These are phyloP conservation scores for Caligus rogercresseyi DNA, from an alignment of 1,140 invertebrate genomes.

Conservation along the genomic window DNA sequence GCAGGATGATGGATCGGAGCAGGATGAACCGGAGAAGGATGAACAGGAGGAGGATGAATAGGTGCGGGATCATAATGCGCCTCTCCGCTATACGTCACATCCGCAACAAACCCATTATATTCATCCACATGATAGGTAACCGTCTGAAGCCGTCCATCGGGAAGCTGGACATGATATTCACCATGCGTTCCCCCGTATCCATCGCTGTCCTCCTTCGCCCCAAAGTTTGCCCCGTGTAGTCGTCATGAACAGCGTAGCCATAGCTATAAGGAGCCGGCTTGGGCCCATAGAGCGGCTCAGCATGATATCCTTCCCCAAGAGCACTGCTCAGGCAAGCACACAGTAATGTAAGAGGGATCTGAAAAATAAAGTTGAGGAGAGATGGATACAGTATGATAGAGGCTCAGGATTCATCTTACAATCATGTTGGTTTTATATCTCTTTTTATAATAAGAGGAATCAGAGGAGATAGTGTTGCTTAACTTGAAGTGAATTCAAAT, in stretches of 20 bases:
- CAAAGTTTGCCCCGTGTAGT: conserved; percentile 27
- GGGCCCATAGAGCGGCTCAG: background rate
- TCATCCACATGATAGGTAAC: conserved; percentile 50
- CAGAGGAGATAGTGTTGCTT: too few relatives aligned
- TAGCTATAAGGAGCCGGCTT: conserved; percentile 26
- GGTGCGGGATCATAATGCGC: background rate
- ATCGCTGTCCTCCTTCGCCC: conserved; percentile 26
- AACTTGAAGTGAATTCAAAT: too few relatives aligned
- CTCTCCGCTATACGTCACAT: conserved; percentile 31
- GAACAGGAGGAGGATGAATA: background rate
- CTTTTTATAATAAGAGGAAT: too few relatives aligned
- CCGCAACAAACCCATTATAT: conserved; percentile 56
- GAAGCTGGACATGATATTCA: conserved; percentile 26
- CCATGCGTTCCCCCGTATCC: conserved; percentile 25
- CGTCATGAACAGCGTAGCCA: conserved; percentile 27
- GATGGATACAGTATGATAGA: too few relatives aligned
- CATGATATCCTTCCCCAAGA: background rate
- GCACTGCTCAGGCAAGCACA: too few relatives aligned
- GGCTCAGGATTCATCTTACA: too few relatives aligned
- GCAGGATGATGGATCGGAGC: background rate
- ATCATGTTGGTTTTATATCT: too few relatives aligned
- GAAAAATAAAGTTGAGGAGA: too few relatives aligned
- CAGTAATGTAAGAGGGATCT: too few relatives aligned
- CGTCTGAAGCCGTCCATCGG: conserved; percentile 24
- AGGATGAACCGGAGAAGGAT: background rate